A percentile compares a stretch with the other conserved stretches of the same genome.
phyloP scores from a whole-genome alignment of 2,888 invertebrate species.

The Ophion costatus region DNA sequence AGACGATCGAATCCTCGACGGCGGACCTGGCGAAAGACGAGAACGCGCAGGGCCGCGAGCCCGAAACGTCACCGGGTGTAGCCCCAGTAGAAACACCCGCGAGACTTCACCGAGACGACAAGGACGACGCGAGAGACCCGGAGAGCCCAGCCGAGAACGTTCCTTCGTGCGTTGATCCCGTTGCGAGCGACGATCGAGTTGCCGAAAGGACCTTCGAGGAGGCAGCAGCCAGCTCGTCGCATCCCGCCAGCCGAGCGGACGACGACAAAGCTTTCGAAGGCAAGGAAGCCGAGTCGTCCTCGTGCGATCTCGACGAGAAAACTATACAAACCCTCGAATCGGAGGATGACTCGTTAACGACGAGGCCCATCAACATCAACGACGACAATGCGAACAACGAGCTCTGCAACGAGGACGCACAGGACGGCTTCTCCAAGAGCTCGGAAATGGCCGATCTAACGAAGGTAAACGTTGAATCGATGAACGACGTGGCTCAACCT shows the following conservation, averaged over 20 bases:
- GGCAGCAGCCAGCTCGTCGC: slow-evolving; percentile 27
- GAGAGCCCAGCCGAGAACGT: slow-evolving; percentile 7
- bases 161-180: too few relatives aligned
- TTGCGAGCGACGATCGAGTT: slow-evolving; percentile 29
- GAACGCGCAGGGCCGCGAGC: slow-evolving; percentile 1
- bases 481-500: background rate
- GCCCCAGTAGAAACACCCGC: background rate
- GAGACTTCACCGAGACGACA: slow-evolving; percentile 19
- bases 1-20: slow-evolving; percentile 18
- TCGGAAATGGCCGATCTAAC: slow-evolving; percentile 37
- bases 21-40: background rate
- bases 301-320: slow-evolving; percentile 57
- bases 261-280: slow-evolving; percentile 54
- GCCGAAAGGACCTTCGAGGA: slow-evolving; percentile 42
- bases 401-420: slow-evolving; percentile 60
- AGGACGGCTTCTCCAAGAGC: slow-evolving; percentile 61
- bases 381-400: slow-evolving; percentile 44
- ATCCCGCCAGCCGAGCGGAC: slow-evolving; percentile 31
- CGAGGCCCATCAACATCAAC: slow-evolving; percentile 26
- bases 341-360: slow-evolving; percentile 48
- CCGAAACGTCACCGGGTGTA: slow-evolving; percentile 36
- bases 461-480: slow-evolving; percentile 27
- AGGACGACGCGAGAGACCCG: background rate
- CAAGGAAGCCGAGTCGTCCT: slow-evolving; percentile 29
- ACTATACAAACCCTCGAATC: slow-evolving; percentile 62